Conservation (phyloP, 2,113 vertebrate species). For the Oceanodroma tethys region DNA sequence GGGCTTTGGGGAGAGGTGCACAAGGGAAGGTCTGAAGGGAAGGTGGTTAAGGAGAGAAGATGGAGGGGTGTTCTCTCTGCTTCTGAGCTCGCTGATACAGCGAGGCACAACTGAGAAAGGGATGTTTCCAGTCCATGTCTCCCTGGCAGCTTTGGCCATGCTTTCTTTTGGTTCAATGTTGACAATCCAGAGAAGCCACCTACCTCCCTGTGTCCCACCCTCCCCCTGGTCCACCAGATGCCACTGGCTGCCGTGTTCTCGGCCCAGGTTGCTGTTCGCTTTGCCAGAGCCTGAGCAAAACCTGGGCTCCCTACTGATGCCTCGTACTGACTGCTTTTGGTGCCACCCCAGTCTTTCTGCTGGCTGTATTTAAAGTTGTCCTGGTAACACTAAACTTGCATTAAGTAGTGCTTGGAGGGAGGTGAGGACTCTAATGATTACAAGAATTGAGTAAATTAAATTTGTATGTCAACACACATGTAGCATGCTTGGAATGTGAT, state of each 20-base stretch:
- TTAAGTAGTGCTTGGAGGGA: neutral
- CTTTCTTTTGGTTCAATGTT: neutral
- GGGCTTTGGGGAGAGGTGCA: neutral
- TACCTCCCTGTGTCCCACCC: neutral
- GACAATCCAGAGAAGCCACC: neutral
- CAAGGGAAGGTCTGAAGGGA: neutral
- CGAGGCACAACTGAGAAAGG: too few relatives aligned
- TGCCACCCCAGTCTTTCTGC: neutral
- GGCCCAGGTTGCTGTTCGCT: neutral
- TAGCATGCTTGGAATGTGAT: neutral
- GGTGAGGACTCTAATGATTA: neutral
- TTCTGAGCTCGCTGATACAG: neutral
- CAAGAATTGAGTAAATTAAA: neutral
- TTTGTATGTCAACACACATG: rapidly evolving
- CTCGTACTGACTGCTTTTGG: neutral
- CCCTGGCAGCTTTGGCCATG: neutral
- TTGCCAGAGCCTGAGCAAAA: neutral
- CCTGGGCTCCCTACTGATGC: neutral
- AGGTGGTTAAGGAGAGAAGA: neutral
- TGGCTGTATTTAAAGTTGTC: neutral
- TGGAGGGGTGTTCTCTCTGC: neutral
- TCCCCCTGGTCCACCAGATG: neutral
- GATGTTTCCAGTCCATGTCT: rapidly evolving
- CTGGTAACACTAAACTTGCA: neutral
- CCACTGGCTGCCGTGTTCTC: rapidly evolving